Evolutionary conservation across 2,113 vertebrate genomes (phyloP).

Genomic region (Ramphastos sulfuratus): DNA sequence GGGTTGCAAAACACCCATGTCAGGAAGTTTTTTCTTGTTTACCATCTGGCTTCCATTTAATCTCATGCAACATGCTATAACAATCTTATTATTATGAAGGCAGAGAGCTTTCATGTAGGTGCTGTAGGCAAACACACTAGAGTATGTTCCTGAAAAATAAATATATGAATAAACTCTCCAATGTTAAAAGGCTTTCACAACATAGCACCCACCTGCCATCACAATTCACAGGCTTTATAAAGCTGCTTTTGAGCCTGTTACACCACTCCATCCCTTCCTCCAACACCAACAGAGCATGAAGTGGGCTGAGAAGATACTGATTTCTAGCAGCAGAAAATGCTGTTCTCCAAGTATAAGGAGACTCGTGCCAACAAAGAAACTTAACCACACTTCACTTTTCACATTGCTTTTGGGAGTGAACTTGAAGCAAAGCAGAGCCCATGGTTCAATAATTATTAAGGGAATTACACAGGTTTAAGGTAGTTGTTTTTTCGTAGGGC

Average conservation of each 20-base stretch:
- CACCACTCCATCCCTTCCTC: background rate
- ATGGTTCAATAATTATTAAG: background rate
- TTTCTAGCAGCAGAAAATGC: background rate
- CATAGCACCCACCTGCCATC: background rate
- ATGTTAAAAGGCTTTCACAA: background rate
- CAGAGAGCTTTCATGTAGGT: background rate
- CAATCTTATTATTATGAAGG: background rate
- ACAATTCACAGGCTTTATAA: background rate
- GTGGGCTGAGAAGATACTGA: background rate
- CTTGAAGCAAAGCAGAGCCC: background rate
- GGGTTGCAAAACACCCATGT: background rate
- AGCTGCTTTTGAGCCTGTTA: background rate
- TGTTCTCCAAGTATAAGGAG: background rate
- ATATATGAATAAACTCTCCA: too few species aligned
- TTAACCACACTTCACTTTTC: background rate
- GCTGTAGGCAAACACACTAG: background rate
- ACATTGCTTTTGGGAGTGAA: background rate
- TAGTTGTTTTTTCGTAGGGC: background rate
- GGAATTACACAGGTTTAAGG: rapidly evolving
- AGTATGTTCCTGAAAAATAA: background rate
- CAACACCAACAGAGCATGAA: background rate
- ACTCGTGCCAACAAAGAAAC: background rate
- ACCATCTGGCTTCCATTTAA: background rate
- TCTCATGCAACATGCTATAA: background rate
- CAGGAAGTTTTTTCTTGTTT: background rate